Base-by-base conservation (phyloP, 2,888 invertebrate genomes). In the Mythimna albipuncta region DNA sequence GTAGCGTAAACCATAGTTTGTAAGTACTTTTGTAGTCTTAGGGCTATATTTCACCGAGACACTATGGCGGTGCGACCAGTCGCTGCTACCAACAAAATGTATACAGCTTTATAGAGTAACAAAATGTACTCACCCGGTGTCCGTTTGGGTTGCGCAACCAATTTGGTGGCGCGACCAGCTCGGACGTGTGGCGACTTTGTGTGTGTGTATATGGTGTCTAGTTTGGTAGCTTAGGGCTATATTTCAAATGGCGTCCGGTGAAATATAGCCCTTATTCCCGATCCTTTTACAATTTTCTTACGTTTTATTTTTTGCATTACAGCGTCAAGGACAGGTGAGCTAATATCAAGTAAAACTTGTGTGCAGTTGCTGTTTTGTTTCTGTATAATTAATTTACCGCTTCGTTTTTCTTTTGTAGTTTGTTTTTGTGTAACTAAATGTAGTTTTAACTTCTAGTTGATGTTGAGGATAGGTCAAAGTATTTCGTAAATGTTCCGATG, bases 241-340 rank as follows among this genome's bases (percentile, higher is more conserved):
- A 32, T 32, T 32, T 3, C 32, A 32, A 32, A 32, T 32, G 32
- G 32, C 5, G 32, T 32, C 3, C 3, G 32, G 5, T 32, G 32
- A 32, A 32, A 32, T 32, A 4, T 32, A 32, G 32, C 32, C 32
- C 32, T 32, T 58, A 19, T 58, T 58, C 21, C 52, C 11, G n/a
- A 64, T 75, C 38, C n/a, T 70, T 54, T 63, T 47, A 16, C 16
- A 50, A 77, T 61, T 61, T 63, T 26, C 16, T 78, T 58, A 77
- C 57, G 52, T 65, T 32, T 2, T 2, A 11, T 44, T 74, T 77
- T 77, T 21, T 79, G 26, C 44, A 50, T 77, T 77, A 32, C 63
- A 77, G 77, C 57, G 11, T 63, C 52, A 62, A 58, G 38, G 63
- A 77, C 7, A 19, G 80, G 76, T 79, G 54, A 77, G 75, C 41